These are phyloP conservation scores for Halesus radiatus DNA, from an alignment of 1,140 invertebrate genomes.

Conservation along the genomic window DNA sequence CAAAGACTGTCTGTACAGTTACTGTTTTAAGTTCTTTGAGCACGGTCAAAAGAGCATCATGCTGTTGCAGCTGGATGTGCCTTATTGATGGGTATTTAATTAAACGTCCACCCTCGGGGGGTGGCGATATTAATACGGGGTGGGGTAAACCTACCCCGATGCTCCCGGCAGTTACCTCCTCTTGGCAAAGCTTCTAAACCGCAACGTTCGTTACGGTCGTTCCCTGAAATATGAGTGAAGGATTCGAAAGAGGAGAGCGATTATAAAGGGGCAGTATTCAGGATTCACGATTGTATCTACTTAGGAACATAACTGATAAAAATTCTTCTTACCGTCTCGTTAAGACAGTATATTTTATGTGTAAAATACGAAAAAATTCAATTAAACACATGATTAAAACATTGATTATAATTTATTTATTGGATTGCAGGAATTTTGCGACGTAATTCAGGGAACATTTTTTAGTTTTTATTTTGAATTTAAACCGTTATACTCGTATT, in stretches of 20 bases:
- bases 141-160: not conserved
- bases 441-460: no score
- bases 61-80: slow-evolving; percentile 30
- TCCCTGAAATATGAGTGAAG: slow-evolving; percentile 29
- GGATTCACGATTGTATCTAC: no score
- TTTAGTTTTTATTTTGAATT: no score
- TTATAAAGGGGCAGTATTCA: slow-evolving; percentile 48
- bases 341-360: no score
- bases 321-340: no score
- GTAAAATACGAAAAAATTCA: no score
- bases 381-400: no score
- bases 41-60: slow-evolving; percentile 32
- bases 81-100: slow-evolving; percentile 40
- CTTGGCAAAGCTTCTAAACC: slow-evolving; percentile 40
- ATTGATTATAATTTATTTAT: no score
- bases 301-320: no score
- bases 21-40: slow-evolving; percentile 25
- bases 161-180: slow-evolving; percentile 7
- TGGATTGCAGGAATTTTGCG: no score
- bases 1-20: not conserved
- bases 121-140: slow-evolving; percentile 35
- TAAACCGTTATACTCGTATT: no score
- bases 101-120: slow-evolving; percentile 21
- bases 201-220: slow-evolving; percentile 49
- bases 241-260: slow-evolving; percentile 48